Conservation (phyloP, 1,140 invertebrate genomes). For the Lerema accius region DNA sequence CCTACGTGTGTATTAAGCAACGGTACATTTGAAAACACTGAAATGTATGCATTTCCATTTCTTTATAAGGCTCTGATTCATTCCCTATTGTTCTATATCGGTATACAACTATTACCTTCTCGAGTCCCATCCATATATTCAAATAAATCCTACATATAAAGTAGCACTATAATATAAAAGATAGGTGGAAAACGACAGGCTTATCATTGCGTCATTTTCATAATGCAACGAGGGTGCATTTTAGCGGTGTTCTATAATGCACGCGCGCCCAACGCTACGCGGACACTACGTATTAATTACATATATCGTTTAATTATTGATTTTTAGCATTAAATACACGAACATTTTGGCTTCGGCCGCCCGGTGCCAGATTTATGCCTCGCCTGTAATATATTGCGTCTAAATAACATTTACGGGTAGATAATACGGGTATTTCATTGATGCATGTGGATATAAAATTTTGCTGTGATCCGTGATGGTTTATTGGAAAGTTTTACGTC, state of each 20-base stretch:
- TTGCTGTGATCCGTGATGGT: constrained; percentile 5
- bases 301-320: constrained; percentile 77
- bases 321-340: constrained; percentile 73
- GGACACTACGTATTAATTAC: constrained; percentile 71
- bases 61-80: too few species aligned
- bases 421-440: constrained; percentile 21
- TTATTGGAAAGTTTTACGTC: too few species aligned
- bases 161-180: too few species aligned
- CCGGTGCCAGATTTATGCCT: constrained; percentile 57
- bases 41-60: too few species aligned
- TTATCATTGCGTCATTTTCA: constrained; percentile 75
- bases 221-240: constrained; percentile 63
- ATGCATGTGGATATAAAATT: constrained; percentile 17
- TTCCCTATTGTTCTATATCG: too few species aligned
- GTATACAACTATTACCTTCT: too few species aligned
- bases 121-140: too few species aligned
- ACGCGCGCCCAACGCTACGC: constrained; percentile 47
- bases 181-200: constrained; percentile 37
- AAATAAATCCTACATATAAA: too few species aligned
- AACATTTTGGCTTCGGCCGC: constrained; percentile 53
- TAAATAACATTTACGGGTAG: constrained; percentile 44
- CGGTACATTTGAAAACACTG: too few species aligned
- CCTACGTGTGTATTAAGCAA: too few species aligned
- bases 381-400: constrained; percentile 44
- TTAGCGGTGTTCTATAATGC: constrained; percentile 65